Conservation (phyloP, 64 coral and sea anemone species). For the Platygyra sinensis region DNA sequence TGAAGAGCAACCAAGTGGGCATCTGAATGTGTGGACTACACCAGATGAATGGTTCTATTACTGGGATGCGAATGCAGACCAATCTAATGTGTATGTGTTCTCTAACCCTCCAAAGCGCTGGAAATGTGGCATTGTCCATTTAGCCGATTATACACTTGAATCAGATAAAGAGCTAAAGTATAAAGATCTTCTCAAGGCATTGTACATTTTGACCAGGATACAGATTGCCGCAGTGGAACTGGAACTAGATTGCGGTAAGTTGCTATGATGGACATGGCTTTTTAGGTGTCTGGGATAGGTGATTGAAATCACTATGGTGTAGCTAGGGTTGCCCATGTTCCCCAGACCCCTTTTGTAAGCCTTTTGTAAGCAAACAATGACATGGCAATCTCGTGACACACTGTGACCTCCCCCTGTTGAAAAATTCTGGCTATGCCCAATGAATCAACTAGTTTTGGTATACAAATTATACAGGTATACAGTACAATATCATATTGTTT, state of each 20-base stretch:
- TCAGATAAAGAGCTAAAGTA: slow-evolving; percentile 22
- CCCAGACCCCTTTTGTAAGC: too few relatives aligned
- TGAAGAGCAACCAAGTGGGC: slow-evolving; percentile 48
- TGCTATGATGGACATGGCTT: not conserved
- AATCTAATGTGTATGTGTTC: slow-evolving; percentile 32
- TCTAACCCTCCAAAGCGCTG: slow-evolving; percentile 46
- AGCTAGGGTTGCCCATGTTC: too few relatives aligned
- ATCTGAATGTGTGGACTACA: slow-evolving; percentile 12
- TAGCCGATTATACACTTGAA: slow-evolving; percentile 3
- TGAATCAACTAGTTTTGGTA: too few relatives aligned
- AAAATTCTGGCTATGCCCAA: too few relatives aligned
- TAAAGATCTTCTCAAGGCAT: slow-evolving; percentile 40
- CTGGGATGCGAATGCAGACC: slow-evolving; percentile 32
- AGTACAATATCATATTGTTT: too few relatives aligned
- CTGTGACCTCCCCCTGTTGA: too few relatives aligned
- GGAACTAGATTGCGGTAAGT: slow-evolving; percentile 46
- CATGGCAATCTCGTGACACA: too few relatives aligned
- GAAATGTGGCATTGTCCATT: slow-evolving; percentile 46
- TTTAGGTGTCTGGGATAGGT: too few relatives aligned
- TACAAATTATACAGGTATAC: too few relatives aligned
- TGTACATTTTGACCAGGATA: slow-evolving; percentile 23
- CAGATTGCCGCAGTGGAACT: slow-evolving; percentile 12
- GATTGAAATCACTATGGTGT: too few relatives aligned
- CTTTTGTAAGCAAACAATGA: too few relatives aligned
- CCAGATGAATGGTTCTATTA: slow-evolving; percentile 24